A percentile compares a stretch with the other conserved stretches of the same genome.
phyloP scores from a whole-genome alignment of 2,888 invertebrate genomes.

The Ennomos fuscantarius region DNA sequence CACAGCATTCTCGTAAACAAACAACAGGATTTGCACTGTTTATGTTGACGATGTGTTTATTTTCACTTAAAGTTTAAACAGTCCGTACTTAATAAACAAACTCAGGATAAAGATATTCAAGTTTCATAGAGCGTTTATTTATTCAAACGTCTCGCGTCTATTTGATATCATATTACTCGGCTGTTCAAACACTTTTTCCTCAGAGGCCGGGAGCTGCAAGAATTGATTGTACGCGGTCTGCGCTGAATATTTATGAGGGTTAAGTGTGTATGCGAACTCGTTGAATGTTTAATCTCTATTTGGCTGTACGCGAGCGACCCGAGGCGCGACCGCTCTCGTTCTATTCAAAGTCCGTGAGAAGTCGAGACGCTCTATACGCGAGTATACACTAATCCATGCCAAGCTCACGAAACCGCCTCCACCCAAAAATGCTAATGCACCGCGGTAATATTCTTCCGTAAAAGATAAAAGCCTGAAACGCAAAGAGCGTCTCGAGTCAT shows the following conservation, averaged over 20 bases:
- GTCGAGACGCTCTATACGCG: constrained; percentile 5
- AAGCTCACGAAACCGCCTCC: constrained; percentile 27
- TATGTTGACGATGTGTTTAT: constrained; percentile 50
- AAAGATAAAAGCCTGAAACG: constrained; percentile 55
- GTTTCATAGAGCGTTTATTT: constrained; percentile 59
- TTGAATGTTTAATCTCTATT: constrained; percentile 83
- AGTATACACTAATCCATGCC: constrained; percentile 10
- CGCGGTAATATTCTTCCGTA: constrained; percentile 44
- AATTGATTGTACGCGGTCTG: constrained; percentile 81
- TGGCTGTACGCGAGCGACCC: constrained; percentile 51
- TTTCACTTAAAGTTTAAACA: constrained; percentile 40
- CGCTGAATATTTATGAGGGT: constrained; percentile 82
- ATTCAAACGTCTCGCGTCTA: constrained; percentile 68
- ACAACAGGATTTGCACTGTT: constrained; percentile 49
- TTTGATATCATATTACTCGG: constrained; percentile 75
- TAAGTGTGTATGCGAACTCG: constrained; percentile 82
- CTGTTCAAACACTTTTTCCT: constrained; percentile 77
- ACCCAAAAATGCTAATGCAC: constrained; percentile 47
- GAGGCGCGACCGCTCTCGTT: constrained; percentile 20
- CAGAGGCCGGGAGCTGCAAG: constrained; percentile 63
- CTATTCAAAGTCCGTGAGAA: constrained; percentile 6
- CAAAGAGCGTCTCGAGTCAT: constrained; percentile 52
- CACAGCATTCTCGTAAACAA: constrained; percentile 36
- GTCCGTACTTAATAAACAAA: constrained; percentile 34
- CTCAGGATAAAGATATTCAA: constrained; percentile 45